Evolutionary conservation across 2,797 vertebrate species (phyloP).

Genomic region (Microctenopoma lineatum): DNA sequence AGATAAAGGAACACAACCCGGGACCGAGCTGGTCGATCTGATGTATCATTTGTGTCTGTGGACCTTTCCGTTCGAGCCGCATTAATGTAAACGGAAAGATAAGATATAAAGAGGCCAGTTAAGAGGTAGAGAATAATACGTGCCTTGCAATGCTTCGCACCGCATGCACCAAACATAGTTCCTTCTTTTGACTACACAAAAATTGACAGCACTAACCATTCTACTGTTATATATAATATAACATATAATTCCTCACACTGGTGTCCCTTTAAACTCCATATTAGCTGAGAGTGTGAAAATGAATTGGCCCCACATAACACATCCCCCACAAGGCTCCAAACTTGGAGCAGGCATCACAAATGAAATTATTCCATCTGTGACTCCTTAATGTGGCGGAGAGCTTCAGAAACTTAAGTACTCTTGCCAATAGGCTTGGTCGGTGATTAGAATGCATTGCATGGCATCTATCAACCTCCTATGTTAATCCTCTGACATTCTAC

Average conservation of each 20-base stretch:
- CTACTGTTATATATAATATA: background rate
- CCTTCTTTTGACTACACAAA: background rate
- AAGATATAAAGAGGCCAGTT: background rate
- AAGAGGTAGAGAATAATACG: background rate
- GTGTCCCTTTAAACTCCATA: slow-evolving; percentile 18
- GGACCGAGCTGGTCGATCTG: no score
- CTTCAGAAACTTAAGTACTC: slow-evolving; percentile 44
- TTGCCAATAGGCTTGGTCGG: slow-evolving; percentile 58
- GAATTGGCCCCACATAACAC: slow-evolving; percentile 38
- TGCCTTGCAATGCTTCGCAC: no score
- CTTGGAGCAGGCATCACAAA: slow-evolving; percentile 41
- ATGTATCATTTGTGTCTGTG: no score
- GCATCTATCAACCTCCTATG: slow-evolving; percentile 52
- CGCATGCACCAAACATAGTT: background rate
- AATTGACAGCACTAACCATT: background rate
- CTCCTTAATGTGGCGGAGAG: slow-evolving; percentile 42
- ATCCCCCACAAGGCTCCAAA: slow-evolving; percentile 38
- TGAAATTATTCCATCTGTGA: slow-evolving; percentile 67
- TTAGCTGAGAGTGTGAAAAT: slow-evolving; percentile 43
- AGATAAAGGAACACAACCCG: no score
- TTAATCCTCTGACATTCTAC: slow-evolving; percentile 77
- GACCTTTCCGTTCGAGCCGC: no score
- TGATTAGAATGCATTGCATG: slow-evolving; percentile 68
- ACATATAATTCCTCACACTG: background rate
- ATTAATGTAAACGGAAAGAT: no score